Base-by-base conservation (phyloP, 1,140 invertebrate genomes). In the Tetramorium alpestre region DNA sequence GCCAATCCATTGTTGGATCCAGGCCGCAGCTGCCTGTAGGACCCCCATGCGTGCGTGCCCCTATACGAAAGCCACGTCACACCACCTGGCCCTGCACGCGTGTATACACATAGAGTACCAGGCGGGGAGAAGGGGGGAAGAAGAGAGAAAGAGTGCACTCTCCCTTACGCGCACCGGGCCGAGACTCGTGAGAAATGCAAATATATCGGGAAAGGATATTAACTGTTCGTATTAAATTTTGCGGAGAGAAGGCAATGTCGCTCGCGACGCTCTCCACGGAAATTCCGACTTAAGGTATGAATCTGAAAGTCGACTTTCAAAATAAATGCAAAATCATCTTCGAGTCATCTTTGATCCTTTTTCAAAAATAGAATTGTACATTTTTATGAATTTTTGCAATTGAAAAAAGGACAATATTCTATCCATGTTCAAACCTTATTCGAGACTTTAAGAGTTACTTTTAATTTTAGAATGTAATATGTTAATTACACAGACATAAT, bases 41-140 rank as follows among this genome's bases (percentile, higher is more conserved):
- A 94, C 94, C 94, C 94, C 94, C 94, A 94, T 94, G 92, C 93
- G 91, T 92, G 91, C 92, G 91, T 92, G 91, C 92, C 90, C 92
- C 92, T 93, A 94, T 93, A 92, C 76, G 88, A 92, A 89, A 90
- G 91, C 91, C 91, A 92, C 91, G 91, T 92, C 91, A 92, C 89
- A 92, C 86, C 91, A 92, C 91, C 91, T 92, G 91, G 91, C 88
- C 91, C 78, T 88, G 87, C 86, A 86, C 87, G 86, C 88, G 88
- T 89, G 76, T 88, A 76, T 87, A 89, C 87, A 89, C 28, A 69
- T 7, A 33, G 64, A 75, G 60, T 56, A 56, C 62, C 64, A 82
- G 88, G 22, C 22, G 28, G 47, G 84, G 62, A 78, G 84, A 77
- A 70, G 65, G 80, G 87, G 76, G 72, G 73, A 70, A 80, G 73